Conservation (phyloP, 53 echinoderm and acorn worm genomes). For the Glandiceps talaboti region DNA sequence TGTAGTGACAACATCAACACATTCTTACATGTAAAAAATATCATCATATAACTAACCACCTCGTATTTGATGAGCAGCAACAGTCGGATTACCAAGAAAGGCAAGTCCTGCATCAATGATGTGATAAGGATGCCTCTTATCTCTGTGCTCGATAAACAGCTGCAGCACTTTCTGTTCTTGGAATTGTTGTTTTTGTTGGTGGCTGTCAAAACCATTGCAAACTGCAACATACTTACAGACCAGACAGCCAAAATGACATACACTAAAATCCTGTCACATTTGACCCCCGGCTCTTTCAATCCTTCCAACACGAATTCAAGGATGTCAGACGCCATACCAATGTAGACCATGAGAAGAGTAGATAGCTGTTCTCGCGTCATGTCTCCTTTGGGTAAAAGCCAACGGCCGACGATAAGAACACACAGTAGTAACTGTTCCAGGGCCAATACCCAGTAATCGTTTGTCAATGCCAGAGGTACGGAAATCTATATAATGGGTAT, state of each 20-base stretch:
- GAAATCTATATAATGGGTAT: no score
- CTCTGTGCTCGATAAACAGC: conserved; percentile 63
- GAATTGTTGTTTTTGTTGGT: conserved; percentile 15
- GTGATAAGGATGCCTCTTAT: conserved; percentile 71
- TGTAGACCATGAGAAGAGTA: conserved; percentile 84
- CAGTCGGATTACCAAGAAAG: conserved; percentile 72
- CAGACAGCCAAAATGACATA: conserved; percentile 58
- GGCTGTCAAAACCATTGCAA: conserved; percentile 64
- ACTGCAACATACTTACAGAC: conserved; percentile 77
- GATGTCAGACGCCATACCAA: conserved; percentile 96
- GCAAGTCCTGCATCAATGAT: conserved; percentile 69
- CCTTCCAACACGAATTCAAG: conserved; percentile 79
- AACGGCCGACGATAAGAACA: conserved; percentile 67
- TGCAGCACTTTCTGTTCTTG: conserved; percentile 13
- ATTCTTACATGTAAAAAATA: conserved; percentile 86
- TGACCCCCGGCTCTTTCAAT: conserved; percentile 48
- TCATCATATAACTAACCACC: conserved; percentile 72
- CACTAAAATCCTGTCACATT: conserved; percentile 59
- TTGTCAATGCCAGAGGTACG: conserved; percentile 45
- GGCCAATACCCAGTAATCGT: conserved; percentile 50
- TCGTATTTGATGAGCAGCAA: conserved; percentile 47
- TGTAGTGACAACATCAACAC: conserved; percentile 55
- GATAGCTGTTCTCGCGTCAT: conserved; percentile 96
- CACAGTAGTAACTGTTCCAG: conserved; percentile 61
- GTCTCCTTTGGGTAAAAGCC: conserved; percentile 78